These are phyloP conservation scores for Chiloscyllium plagiosum DNA, from an alignment of 2,113 vertebrate genomes.

Conservation along the genomic window DNA sequence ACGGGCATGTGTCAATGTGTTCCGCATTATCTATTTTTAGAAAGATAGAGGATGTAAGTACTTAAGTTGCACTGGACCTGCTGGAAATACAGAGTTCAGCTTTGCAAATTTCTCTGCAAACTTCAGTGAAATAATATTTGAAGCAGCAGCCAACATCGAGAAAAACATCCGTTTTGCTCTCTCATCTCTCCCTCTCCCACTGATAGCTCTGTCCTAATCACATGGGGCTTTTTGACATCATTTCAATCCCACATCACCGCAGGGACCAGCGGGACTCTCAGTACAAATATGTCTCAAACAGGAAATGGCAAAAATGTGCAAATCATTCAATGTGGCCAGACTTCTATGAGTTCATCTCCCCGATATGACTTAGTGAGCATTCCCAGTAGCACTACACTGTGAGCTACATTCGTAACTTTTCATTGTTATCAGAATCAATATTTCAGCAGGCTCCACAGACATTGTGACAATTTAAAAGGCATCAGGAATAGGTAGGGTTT, in stretches of 20 bases:
- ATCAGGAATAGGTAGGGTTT: too few species aligned
- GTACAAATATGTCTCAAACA: conserved; percentile 23
- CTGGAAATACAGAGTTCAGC: not conserved
- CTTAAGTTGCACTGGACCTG: not conserved
- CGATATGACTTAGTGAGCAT: not conserved
- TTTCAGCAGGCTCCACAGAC: not conserved
- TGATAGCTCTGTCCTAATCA: not conserved
- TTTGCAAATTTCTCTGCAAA: not conserved
- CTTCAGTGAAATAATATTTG: not conserved
- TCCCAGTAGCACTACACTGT: not conserved
- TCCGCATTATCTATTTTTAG: not conserved
- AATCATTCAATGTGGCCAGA: conserved; percentile 17
- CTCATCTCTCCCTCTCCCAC: not conserved
- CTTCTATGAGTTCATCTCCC: not conserved
- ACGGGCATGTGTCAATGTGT: not conserved
- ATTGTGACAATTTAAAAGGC: too few species aligned
- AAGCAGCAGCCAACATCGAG: not conserved
- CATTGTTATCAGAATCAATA: not conserved
- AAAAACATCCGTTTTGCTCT: not conserved
- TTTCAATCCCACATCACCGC: not conserved
- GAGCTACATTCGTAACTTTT: not conserved
- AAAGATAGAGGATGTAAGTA: not conserved
- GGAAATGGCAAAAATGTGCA: conserved; percentile 34
- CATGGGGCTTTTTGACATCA: not conserved
- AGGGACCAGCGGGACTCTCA: not conserved